Evolutionary conservation across 1,140 invertebrate genomes (phyloP).

Genomic region (Phymorhynchus buccinoides): DNA sequence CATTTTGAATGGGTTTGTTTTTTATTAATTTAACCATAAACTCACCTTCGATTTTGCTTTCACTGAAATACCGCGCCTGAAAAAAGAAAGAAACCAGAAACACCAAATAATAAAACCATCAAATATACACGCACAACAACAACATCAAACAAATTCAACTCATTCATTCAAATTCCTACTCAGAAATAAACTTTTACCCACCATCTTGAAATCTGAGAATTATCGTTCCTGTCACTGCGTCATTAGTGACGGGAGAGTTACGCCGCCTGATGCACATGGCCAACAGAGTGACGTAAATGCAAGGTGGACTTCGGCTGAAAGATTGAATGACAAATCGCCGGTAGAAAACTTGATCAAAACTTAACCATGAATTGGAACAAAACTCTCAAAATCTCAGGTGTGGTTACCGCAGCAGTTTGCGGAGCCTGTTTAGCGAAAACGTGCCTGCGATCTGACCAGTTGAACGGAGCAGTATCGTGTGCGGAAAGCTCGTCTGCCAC

Average conservation of each 20-base stretch:
- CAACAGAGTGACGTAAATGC: background rate
- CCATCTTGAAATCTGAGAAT: conserved; percentile 18
- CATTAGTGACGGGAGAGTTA: background rate
- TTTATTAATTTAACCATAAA: conserved; percentile 31
- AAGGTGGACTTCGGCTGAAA: background rate
- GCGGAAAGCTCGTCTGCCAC: background rate
- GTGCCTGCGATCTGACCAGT: background rate
- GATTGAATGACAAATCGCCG: background rate
- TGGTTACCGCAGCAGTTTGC: background rate
- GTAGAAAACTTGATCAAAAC: background rate
- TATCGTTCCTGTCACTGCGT: background rate
- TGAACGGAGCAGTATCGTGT: conserved; percentile 17
- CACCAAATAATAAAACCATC: background rate
- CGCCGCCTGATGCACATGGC: background rate
- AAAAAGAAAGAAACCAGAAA: conserved; percentile 34
- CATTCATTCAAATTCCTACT: background rate
- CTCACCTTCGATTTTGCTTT: conserved; percentile 76
- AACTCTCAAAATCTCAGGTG: background rate
- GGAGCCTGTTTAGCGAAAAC: conserved; percentile 25
- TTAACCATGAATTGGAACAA: conserved; percentile 21
- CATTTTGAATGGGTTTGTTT: background rate
- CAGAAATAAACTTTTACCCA: background rate
- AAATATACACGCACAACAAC: background rate
- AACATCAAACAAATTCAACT: background rate
- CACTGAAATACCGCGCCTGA: conserved; percentile 75